Conservation (phyloP, 2,888 invertebrate species). For the Dryadula phaetusa region DNA sequence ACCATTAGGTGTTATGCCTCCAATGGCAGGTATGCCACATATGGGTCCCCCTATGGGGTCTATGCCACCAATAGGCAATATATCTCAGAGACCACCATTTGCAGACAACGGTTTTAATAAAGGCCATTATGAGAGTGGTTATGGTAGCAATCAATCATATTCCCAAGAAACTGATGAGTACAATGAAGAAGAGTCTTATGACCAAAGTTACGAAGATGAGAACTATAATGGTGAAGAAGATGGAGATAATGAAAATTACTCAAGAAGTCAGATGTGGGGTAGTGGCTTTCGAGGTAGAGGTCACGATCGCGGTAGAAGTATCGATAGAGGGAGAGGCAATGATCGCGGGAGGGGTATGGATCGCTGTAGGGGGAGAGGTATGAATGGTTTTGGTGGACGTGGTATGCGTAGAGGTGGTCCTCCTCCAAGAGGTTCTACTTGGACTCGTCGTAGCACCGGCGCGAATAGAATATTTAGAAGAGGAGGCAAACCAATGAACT, state of each 20-base stretch:
- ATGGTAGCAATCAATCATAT: slow-evolving; percentile 66
- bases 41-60: slow-evolving; percentile 60
- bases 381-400: slow-evolving; percentile 51
- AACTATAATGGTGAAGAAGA: slow-evolving; percentile 66
- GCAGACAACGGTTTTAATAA: slow-evolving; percentile 75
- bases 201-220: slow-evolving; percentile 66
- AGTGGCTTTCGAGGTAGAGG: slow-evolving; percentile 67
- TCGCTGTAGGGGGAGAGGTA: slow-evolving; percentile 67
- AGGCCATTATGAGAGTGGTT: slow-evolving; percentile 65
- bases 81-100: slow-evolving; percentile 62
- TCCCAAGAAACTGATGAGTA: slow-evolving; percentile 63
- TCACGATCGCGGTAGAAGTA: slow-evolving; percentile 69
- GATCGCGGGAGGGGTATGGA: slow-evolving; percentile 59
- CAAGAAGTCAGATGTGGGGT: slow-evolving; percentile 70
- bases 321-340: slow-evolving; percentile 58
- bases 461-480: slow-evolving; percentile 69
- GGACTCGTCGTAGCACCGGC: slow-evolving; percentile 66
- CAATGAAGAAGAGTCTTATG: slow-evolving; percentile 61
- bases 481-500: slow-evolving; percentile 72
- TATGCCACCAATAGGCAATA: slow-evolving; percentile 58
- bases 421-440: slow-evolving; percentile 61
- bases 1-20: slow-evolving; percentile 59
- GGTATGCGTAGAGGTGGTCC: slow-evolving; percentile 53
- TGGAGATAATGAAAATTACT: slow-evolving; percentile 59
- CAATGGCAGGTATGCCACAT: slow-evolving; percentile 56